Conservation (phyloP, 2,888 invertebrate species). For the Homarus gammarus region DNA sequence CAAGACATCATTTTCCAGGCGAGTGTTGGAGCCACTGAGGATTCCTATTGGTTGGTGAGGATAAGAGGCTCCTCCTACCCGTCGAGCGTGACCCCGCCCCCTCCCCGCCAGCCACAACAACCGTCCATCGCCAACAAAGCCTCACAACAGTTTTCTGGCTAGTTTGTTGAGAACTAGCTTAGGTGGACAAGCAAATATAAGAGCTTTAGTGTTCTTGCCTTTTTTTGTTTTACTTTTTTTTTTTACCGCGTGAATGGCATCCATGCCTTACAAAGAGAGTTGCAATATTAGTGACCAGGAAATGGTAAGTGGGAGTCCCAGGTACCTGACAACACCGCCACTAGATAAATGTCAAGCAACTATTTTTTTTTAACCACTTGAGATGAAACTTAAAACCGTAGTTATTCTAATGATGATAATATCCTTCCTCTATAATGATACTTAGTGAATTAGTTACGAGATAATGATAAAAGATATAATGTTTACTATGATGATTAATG, state of each 20-base stretch:
- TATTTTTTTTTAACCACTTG: too few species aligned
- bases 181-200: slow-evolving; percentile 63
- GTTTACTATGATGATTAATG: too few species aligned
- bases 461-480: too few species aligned
- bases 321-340: too few species aligned
- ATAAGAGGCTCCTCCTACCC: slow-evolving; percentile 7
- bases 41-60: slow-evolving; percentile 24
- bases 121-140: slow-evolving; percentile 58
- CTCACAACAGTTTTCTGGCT: slow-evolving; percentile 55
- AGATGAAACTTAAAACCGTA: too few species aligned
- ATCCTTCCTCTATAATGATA: too few species aligned
- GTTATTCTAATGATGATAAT: background rate
- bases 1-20: slow-evolving; percentile 1
- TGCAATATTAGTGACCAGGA: slow-evolving; percentile 33
- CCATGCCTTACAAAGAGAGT: slow-evolving; percentile 36
- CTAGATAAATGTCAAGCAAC: too few species aligned
- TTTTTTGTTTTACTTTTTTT: slow-evolving; percentile 47
- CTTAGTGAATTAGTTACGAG: too few species aligned
- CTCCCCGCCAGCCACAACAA: slow-evolving; percentile 10
- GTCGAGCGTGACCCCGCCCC: slow-evolving; percentile 17
- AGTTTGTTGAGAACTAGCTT: slow-evolving; percentile 52
- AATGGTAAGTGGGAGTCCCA: slow-evolving; percentile 58
- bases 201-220: slow-evolving; percentile 40
- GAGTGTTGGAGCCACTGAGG: background rate
- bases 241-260: slow-evolving; percentile 54